Percentiles rank a stretch among this genome's conserved stretches.
Evolutionary conservation across 2,888 invertebrate species (phyloP).

Genomic region (Diarsia rubi): DNA sequence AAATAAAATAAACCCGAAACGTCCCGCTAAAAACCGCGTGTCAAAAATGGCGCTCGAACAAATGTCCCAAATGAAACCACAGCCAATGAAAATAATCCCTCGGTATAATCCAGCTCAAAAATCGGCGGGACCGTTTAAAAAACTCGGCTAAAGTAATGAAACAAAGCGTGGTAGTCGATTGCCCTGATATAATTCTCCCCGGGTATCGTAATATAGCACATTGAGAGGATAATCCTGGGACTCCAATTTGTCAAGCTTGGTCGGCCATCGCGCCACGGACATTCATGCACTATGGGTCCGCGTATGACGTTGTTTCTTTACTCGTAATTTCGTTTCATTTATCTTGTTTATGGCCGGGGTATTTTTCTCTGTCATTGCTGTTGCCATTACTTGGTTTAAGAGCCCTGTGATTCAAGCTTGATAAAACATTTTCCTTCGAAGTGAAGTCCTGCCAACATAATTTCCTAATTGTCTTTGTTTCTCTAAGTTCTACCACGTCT

Average conservation of each 20-base stretch:
- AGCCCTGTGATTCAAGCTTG: not conserved
- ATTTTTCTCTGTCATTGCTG: conserved; percentile 50
- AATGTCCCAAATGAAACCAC: conserved; percentile 47
- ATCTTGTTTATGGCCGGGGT: conserved; percentile 50
- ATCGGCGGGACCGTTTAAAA: conserved; percentile 59
- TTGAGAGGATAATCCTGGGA: conserved; percentile 79
- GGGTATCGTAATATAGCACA: conserved; percentile 70
- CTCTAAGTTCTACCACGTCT: conserved; percentile 3
- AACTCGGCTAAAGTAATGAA: conserved; percentile 62
- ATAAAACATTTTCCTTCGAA: not conserved
- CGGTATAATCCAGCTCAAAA: conserved; percentile 44
- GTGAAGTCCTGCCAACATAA: conserved; percentile 22
- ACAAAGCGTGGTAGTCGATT: conserved; percentile 51
- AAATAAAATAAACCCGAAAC: conserved; percentile 40
- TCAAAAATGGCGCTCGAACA: conserved; percentile 51
- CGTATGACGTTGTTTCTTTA: conserved; percentile 59
- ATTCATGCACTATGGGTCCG: conserved; percentile 61
- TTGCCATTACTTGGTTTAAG: conserved; percentile 5
- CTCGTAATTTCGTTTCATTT: conserved; percentile 62
- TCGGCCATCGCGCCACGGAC: conserved; percentile 64
- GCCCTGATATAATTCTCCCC: conserved; percentile 63
- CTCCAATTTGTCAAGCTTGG: conserved; percentile 83
- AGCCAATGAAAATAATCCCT: conserved; percentile 57
- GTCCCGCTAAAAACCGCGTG: conserved; percentile 32
- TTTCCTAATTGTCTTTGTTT: conserved; percentile 40